Base-by-base conservation (phyloP, 1,140 invertebrate species). In the Trichonephila inaurata region DNA sequence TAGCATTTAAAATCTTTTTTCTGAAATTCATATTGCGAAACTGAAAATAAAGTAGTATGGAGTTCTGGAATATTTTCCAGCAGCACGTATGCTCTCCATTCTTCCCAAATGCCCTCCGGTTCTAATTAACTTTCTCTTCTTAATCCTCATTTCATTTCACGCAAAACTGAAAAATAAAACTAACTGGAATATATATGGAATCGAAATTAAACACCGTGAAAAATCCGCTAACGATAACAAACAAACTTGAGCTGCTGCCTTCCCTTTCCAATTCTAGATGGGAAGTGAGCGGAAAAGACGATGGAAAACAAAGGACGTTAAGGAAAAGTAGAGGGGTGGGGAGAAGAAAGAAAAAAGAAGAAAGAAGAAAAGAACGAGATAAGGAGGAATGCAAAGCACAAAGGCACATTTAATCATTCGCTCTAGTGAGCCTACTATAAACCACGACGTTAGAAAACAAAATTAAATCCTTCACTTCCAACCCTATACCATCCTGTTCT, bases 391-490 rank as follows among this genome's bases (percentile, higher is more conserved):
- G 89, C 77, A 91, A 81, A 91, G 77, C 64, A 91, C 58, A 61
- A 82, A 91, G 81, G 62, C 62, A 64, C 77, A 92, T 92, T 92
- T 92, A 92, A 92, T 92, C 90, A 92, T 92, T 83, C 62, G 90
- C 90, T 92, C 51, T 61, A 85, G 24, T 92, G 90, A 51, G 72
- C 60, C 62, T 60, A 60, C 40, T 16, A 62, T 60, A 85, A 92
- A 92, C 90, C 90, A 92, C 82, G 69, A 83, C 82, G 82, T 77
- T 92, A 24, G 33, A 92, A 91, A 92, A 92, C 82, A 85, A 92
- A 92, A 92, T 85, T 92, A 66, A 92, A 92, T 85, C 82, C 82
- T 81, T 77, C 40, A 81, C 44, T 89, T 10, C 40, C 12, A n/a
- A 69, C 40, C 82, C 21, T 60, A 10, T 6, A 51, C 51, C 82